These are phyloP conservation scores for Psilopsiagon aurifrons DNA, from an alignment of 2,113 vertebrate species.

Conservation along the genomic window DNA sequence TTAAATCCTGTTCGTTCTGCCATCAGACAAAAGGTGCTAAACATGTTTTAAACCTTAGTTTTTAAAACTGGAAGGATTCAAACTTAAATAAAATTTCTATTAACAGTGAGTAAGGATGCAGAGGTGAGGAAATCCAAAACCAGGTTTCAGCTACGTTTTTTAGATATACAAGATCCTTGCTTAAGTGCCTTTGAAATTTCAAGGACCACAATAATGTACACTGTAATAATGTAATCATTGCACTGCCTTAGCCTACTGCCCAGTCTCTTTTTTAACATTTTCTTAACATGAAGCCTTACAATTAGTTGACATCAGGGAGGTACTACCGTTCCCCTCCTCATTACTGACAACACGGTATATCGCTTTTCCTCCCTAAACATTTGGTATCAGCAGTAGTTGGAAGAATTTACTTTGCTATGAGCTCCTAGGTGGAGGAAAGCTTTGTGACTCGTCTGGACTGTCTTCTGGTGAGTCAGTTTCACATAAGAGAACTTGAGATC, in stretches of 20 bases:
- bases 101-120: not conserved
- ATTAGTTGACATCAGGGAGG: not conserved
- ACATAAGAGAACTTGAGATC: not conserved
- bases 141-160: not conserved
- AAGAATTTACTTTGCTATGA: not conserved
- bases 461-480: not conserved
- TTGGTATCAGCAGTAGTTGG: not conserved
- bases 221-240: not conserved
- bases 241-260: not conserved
- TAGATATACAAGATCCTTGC: not conserved
- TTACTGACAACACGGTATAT: not conserved
- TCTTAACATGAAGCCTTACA: not conserved
- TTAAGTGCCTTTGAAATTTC: not conserved
- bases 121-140: not conserved
- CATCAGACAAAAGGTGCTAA: not conserved
- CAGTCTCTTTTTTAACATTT: not conserved
- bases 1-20: not conserved
- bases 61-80: not conserved
- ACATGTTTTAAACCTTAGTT: not conserved
- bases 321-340: not conserved
- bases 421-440: not conserved
- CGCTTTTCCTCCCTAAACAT: not conserved
- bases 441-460: not conserved
- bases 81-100: not conserved
- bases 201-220: not conserved